Percentiles rank a stretch among this genome's conserved stretches.
These are phyloP conservation scores for Bathynomus jamesi DNA, from an alignment of 1,140 invertebrate genomes.

Conservation along the genomic window DNA sequence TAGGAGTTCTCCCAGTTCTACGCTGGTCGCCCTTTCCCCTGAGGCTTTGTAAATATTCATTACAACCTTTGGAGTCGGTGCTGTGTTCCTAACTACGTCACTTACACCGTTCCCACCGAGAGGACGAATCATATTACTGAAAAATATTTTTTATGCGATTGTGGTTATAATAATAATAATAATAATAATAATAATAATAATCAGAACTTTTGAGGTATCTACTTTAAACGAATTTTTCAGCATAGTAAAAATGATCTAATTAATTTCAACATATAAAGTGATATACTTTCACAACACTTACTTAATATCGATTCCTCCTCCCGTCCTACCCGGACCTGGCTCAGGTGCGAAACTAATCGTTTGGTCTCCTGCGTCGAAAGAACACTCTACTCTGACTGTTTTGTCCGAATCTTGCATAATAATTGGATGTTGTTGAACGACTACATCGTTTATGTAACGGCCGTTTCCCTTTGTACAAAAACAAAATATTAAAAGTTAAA, in stretches of 20 bases:
- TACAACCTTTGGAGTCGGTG: constrained; percentile 48
- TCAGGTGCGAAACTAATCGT: constrained; percentile 45
- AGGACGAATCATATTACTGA: neutral
- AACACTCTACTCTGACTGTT: constrained; percentile 48
- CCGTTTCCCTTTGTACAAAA: constrained; percentile 41
- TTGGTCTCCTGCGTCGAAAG: constrained; percentile 47
- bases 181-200: too few relatives aligned
- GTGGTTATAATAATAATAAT: neutral
- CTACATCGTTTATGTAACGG: constrained; percentile 48
- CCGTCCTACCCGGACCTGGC: constrained; percentile 38
- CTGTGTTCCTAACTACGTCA: constrained; percentile 49
- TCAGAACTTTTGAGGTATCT: too few relatives aligned
- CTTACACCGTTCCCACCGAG: constrained; percentile 33
- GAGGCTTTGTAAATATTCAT: constrained; percentile 47
- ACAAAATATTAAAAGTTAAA: too few relatives aligned
- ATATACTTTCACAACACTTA: too few relatives aligned
- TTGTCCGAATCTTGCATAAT: constrained; percentile 50
- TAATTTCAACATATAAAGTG: too few relatives aligned
- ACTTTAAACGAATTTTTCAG: too few relatives aligned
- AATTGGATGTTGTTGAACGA: constrained; percentile 50
- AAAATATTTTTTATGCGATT: neutral
- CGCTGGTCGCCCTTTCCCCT: constrained; percentile 46
- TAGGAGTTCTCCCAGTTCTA: constrained; percentile 48
- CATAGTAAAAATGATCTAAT: too few relatives aligned
- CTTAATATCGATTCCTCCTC: constrained; percentile 35